Percentiles rank a stretch among this genome's conserved stretches.
Evolutionary conservation across 2,888 invertebrate species (phyloP).

Genomic region (Luperina nickerlii): DNA sequence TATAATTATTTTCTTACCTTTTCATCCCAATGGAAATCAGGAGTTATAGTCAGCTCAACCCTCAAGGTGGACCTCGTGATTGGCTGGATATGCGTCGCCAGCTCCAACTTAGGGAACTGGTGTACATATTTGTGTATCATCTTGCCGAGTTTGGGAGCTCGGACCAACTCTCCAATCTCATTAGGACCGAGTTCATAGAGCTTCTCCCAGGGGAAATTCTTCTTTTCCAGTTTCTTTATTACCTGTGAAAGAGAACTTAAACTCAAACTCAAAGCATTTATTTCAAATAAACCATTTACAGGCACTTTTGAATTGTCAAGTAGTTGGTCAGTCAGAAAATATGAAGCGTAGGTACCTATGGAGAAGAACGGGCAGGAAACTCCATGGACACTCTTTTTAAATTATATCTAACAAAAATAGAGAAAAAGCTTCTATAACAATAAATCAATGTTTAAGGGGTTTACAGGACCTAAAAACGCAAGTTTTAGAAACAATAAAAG

Average conservation of each 20-base stretch:
- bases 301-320: too few relatives aligned
- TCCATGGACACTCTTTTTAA: too few relatives aligned
- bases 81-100: slow-evolving; percentile 99
- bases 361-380: too few relatives aligned
- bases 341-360: too few relatives aligned
- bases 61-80: slow-evolving; percentile 97
- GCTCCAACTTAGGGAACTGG: slow-evolving; percentile 98
- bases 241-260: slow-evolving; percentile 72
- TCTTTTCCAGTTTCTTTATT: slow-evolving; percentile 99
- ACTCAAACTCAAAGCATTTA: too few relatives aligned
- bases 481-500: too few relatives aligned
- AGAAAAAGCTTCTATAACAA: neutral
- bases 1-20: slow-evolving; percentile 92
- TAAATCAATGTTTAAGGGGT: too few relatives aligned
- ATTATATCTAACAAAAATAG: too few relatives aligned
- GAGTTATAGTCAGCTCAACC: slow-evolving; percentile 99
- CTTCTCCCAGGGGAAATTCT: slow-evolving; percentile 98
- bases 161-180: slow-evolving; percentile 97
- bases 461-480: too few relatives aligned
- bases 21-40: slow-evolving; percentile 99
- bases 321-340: too few relatives aligned
- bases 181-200: slow-evolving; percentile 99
- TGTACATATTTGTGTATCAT: slow-evolving; percentile 98
- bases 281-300: too few relatives aligned
- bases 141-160: slow-evolving; percentile 97